Percentiles rank a stretch among this genome's conserved stretches.
Conservation (phyloP, 1,140 invertebrate species). For the Elymnias hypermnestra region DNA sequence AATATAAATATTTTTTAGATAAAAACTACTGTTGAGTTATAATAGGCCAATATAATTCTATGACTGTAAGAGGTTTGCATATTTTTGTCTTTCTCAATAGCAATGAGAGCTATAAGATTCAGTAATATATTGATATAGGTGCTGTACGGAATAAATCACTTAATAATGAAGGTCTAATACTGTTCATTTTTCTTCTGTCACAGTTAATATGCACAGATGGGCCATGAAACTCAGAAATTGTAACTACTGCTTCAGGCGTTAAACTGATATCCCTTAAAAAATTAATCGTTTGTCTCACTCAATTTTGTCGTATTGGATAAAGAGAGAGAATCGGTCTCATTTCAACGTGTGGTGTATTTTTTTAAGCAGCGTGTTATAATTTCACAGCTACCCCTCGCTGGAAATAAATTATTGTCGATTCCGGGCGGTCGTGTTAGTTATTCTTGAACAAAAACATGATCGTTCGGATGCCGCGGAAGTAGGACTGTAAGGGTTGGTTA, state of each 20-base stretch:
- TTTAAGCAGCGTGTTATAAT: slow-evolving; percentile 54
- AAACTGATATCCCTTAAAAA: slow-evolving; percentile 29
- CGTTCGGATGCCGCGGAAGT: slow-evolving; percentile 50
- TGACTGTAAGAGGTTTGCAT: too few species aligned
- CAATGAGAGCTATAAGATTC: too few species aligned
- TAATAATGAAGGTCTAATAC: background rate
- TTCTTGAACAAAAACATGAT: slow-evolving; percentile 55
- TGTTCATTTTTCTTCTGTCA: slow-evolving; percentile 16
- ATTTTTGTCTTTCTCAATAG: too few species aligned
- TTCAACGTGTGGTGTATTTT: slow-evolving; percentile 53
- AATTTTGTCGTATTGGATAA: slow-evolving; percentile 33
- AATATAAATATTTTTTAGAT: too few species aligned
- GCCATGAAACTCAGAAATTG: slow-evolving; percentile 50
- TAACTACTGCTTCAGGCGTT: slow-evolving; percentile 42
- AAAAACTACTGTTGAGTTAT: too few species aligned
- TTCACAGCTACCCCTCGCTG: slow-evolving; percentile 60
- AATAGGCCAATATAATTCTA: too few species aligned
- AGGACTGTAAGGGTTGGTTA: slow-evolving; percentile 59
- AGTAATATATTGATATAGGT: too few species aligned
- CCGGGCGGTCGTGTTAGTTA: slow-evolving; percentile 55
- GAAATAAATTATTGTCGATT: slow-evolving; percentile 68
- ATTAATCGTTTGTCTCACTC: slow-evolving; percentile 26
- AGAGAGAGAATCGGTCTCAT: slow-evolving; percentile 21
- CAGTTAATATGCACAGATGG: slow-evolving; percentile 52
- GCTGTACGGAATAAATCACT: slow-evolving; percentile 2